Evolutionary conservation across 1,140 invertebrate genomes (phyloP).

Genomic region (Eupristina koningsbergeri): DNA sequence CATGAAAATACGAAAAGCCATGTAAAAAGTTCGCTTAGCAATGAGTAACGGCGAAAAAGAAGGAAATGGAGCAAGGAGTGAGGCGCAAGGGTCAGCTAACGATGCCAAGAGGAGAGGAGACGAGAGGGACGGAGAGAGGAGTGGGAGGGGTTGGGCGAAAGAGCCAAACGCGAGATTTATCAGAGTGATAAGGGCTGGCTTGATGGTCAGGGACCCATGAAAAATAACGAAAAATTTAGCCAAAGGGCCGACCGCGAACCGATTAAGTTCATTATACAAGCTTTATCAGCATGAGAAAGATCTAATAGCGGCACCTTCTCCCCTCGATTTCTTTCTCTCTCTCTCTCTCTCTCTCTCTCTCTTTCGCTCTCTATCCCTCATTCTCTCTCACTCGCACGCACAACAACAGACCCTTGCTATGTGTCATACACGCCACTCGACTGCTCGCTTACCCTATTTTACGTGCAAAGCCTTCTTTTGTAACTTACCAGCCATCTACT

Average conservation of each 20-base stretch:
- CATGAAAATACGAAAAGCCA: background rate
- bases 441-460: slow-evolving; percentile 38
- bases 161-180: slow-evolving; percentile 52
- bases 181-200: slow-evolving; percentile 19
- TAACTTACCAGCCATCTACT: slow-evolving; percentile 59
- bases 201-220: slow-evolving; percentile 65
- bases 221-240: slow-evolving; percentile 73
- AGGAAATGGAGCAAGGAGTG: slow-evolving; percentile 43
- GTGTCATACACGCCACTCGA: slow-evolving; percentile 68
- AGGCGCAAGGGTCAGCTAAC: slow-evolving; percentile 34
- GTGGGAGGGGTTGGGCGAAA: slow-evolving; percentile 12
- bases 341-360: slow-evolving; percentile 23
- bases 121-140: too few relatives aligned
- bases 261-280: slow-evolving; percentile 71
- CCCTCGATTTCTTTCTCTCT: slow-evolving; percentile 59
- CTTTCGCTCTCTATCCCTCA: slow-evolving; percentile 6
- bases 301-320: slow-evolving; percentile 65
- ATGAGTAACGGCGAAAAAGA: slow-evolving; percentile 25
- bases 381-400: slow-evolving; percentile 28
- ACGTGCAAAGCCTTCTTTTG: slow-evolving; percentile 51
- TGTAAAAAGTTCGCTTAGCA: slow-evolving; percentile 28
- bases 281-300: slow-evolving; percentile 74
- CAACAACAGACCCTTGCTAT: slow-evolving; percentile 57
- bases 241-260: slow-evolving; percentile 63
- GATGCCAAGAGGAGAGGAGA: too few relatives aligned